Conservation (phyloP, 2,797 vertebrate species). For the Chaetophractus vellerosus region DNA sequence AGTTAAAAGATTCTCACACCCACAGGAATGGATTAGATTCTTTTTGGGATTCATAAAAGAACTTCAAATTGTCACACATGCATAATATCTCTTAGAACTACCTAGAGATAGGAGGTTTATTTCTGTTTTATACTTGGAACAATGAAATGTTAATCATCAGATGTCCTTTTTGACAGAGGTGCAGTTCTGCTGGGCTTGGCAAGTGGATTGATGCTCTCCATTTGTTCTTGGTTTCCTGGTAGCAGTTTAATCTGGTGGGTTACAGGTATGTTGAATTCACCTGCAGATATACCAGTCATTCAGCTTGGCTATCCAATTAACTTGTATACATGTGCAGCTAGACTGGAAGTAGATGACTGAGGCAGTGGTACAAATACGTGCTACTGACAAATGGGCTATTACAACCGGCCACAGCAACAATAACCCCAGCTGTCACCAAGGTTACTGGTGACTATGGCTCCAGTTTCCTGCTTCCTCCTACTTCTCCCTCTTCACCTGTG, state of each 20-base stretch:
- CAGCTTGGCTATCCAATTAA: neutral
- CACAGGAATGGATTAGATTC: no score
- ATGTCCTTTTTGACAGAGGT: conserved; percentile 58
- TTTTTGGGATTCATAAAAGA: no score
- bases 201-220: conserved; percentile 69
- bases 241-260: conserved; percentile 77
- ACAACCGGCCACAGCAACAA: neutral
- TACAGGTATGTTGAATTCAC: conserved; percentile 70
- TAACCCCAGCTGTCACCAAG: neutral
- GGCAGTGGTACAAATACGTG: fast-evolving
- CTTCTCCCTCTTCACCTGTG: neutral
- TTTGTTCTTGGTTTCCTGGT: conserved; percentile 16
- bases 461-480: neutral
- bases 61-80: no score
- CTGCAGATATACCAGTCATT: neutral
- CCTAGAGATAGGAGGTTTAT: neutral
- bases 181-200: conserved; percentile 74
- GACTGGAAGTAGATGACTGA: neutral
- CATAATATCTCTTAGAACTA: neutral
- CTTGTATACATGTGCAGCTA: neutral
- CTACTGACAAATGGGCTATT: neutral
- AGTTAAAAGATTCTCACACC: no score
- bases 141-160: neutral
- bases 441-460: neutral
- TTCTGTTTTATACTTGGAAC: neutral